Evolutionary conservation across 2,797 vertebrate genomes (phyloP).

Genomic region (Gallinago nigripennis): DNA sequence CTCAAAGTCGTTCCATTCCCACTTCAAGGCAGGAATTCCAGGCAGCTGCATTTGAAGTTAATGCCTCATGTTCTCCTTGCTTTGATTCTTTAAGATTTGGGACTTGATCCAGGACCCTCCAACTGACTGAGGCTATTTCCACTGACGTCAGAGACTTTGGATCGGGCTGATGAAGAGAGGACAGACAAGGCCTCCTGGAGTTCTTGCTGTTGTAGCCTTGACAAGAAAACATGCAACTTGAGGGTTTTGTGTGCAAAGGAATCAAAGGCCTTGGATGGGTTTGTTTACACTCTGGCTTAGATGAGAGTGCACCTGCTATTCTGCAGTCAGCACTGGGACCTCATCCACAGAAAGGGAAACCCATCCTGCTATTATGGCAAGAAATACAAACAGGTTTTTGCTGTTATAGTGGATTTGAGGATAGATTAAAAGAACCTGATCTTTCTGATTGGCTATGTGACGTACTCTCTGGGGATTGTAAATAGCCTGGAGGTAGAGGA

Average conservation of each 20-base stretch:
- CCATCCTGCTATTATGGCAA: background rate
- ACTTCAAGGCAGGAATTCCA: constrained; percentile 53
- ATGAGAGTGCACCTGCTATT: background rate
- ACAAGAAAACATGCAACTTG: background rate
- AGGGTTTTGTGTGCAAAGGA: background rate
- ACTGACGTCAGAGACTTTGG: background rate
- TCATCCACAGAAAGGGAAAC: background rate
- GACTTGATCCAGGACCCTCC: constrained; percentile 5
- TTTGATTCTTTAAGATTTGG: constrained; percentile 26
- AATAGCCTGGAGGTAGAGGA: background rate
- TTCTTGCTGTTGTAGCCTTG: background rate
- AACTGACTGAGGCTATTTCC: constrained; percentile 17
- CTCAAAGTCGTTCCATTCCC: background rate
- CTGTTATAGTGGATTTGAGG: background rate
- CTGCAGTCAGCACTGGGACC: background rate
- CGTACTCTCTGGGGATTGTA: background rate
- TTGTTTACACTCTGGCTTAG: background rate
- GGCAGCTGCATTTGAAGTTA: constrained; percentile 10
- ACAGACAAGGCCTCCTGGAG: background rate
- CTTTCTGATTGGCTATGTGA: background rate
- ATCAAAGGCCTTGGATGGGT: background rate
- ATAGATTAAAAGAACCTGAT: background rate
- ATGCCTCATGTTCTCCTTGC: constrained; percentile 2
- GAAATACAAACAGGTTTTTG: background rate
- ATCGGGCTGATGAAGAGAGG: background rate